Percentiles rank a stretch among this genome's conserved stretches.
These are phyloP conservation scores for Geothlypis trichas DNA, from an alignment of 2,113 vertebrate genomes.

Conservation along the genomic window DNA sequence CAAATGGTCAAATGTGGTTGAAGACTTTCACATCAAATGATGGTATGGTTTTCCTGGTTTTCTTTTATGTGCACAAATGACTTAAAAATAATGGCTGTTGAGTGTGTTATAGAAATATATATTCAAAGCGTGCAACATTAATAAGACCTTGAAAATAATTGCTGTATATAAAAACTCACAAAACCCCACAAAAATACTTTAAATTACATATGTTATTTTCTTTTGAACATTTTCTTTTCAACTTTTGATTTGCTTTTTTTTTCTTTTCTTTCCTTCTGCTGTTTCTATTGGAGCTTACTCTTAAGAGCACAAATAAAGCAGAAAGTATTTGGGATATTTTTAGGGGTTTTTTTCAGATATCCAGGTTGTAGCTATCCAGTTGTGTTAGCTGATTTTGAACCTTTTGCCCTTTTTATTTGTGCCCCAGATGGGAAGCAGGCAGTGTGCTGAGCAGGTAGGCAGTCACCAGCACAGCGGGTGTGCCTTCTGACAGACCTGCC, in stretches of 20 bases:
- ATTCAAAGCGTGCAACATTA: neutral
- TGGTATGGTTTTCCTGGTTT: neutral
- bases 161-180: neutral
- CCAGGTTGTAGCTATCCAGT: neutral
- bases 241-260: neutral
- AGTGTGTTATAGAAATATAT: neutral
- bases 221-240: neutral
- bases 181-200: neutral
- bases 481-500: neutral
- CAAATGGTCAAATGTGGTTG: neutral
- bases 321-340: neutral
- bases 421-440: neutral
- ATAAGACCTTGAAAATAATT: neutral
- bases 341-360: neutral
- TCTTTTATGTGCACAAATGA: neutral
- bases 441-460: neutral
- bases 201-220: neutral
- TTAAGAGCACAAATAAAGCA: neutral
- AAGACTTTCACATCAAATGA: neutral
- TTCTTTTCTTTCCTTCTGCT: neutral
- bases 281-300: neutral
- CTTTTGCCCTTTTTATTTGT: neutral
- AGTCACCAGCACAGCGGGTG: rapidly evolving
- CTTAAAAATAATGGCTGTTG: neutral
- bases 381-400: neutral